Percentiles rank a stretch among this genome's conserved stretches.
These are phyloP conservation scores for Labeo calbasu DNA, from an alignment of 2,797 vertebrate genomes.

Conservation along the genomic window DNA sequence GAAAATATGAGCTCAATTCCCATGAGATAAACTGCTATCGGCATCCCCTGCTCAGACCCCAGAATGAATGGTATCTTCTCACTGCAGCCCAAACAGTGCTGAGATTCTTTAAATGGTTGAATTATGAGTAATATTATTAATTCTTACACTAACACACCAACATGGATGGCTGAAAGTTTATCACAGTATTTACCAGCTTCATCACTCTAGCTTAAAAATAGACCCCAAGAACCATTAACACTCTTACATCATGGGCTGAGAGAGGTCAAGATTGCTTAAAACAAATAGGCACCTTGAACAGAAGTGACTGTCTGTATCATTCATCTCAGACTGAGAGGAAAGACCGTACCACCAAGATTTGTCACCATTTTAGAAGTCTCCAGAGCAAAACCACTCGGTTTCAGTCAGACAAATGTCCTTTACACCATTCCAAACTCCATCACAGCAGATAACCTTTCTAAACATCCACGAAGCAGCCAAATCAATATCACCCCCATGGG, in stretches of 20 bases:
- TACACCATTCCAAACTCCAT: slow-evolving; percentile 8
- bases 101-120: slow-evolving; percentile 14
- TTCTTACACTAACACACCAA: slow-evolving; percentile 17
- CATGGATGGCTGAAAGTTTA: background rate
- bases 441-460: slow-evolving; percentile 21
- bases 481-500: slow-evolving; percentile 31
- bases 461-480: background rate
- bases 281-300: background rate
- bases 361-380: background rate
- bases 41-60: slow-evolving; percentile 4
- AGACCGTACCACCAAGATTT: background rate
- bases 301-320: background rate
- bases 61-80: slow-evolving; percentile 40
- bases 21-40: slow-evolving; percentile 45
- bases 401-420: slow-evolving; percentile 17
- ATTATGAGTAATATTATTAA: slow-evolving; percentile 30
- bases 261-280: slow-evolving; percentile 36
- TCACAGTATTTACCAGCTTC: background rate
- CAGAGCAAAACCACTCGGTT: background rate
- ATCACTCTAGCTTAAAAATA: slow-evolving; percentile 10
- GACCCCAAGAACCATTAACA: slow-evolving; percentile 1
- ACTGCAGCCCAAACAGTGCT: slow-evolving; percentile 9
- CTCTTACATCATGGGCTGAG: background rate
- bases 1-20: slow-evolving; percentile 50
- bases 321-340: background rate